Conservation (phyloP, 1,140 invertebrate species). For the Conopomorpha cramerella region DNA sequence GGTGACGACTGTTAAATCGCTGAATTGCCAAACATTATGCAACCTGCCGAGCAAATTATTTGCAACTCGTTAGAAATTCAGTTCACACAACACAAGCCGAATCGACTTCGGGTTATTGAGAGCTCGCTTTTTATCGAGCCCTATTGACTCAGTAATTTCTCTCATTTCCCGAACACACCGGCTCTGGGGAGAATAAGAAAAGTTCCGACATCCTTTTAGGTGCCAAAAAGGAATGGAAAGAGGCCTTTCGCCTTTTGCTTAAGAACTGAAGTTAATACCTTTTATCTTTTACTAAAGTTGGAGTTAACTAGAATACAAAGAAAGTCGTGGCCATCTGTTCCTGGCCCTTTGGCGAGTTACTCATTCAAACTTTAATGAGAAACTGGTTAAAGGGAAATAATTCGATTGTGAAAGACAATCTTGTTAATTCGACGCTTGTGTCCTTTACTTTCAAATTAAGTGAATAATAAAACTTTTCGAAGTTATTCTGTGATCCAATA, state of each 20-base stretch:
- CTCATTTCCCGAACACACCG: slow-evolving; percentile 45
- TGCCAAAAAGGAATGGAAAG: slow-evolving; percentile 37
- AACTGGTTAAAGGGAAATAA: slow-evolving; percentile 26
- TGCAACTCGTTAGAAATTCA: too few relatives aligned
- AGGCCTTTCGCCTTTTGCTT: slow-evolving; percentile 19
- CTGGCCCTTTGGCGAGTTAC: slow-evolving; percentile 19
- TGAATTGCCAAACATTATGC: too few relatives aligned
- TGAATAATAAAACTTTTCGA: too few relatives aligned
- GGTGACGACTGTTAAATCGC: too few relatives aligned
- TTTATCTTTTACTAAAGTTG: slow-evolving; percentile 41
- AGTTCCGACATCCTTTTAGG: slow-evolving; percentile 30
- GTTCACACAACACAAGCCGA: too few relatives aligned
- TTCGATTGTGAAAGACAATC: slow-evolving; percentile 24
- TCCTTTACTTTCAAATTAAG: too few relatives aligned
- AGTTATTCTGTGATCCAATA: too few relatives aligned
- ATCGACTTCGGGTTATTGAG: too few relatives aligned
- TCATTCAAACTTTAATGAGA: slow-evolving; percentile 48
- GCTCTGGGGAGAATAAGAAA: slow-evolving; percentile 40
- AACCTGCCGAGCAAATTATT: too few relatives aligned
- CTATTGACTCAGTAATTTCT: slow-evolving; percentile 47
- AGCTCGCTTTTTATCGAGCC: slow-evolving; percentile 24
- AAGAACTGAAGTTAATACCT: slow-evolving; percentile 35
- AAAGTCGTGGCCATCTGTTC: slow-evolving; percentile 31
- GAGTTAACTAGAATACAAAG: slow-evolving; percentile 43
- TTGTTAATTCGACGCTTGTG: slow-evolving; percentile 24